A percentile compares a stretch with the other conserved stretches of the same genome.
phyloP scores from a whole-genome alignment of 1,140 invertebrate genomes.

The Ylistrum balloti region DNA sequence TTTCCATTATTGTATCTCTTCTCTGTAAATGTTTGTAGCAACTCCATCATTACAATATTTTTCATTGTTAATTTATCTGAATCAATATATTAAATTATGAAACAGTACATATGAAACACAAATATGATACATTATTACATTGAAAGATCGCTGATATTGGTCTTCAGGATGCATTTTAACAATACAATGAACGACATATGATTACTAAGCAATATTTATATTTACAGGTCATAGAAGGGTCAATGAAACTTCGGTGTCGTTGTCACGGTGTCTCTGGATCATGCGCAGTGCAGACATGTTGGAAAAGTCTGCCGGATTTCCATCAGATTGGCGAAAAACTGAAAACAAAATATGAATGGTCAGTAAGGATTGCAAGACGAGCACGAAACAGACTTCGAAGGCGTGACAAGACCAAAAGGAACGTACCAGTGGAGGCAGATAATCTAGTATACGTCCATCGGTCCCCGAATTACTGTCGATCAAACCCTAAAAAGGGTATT shows the following conservation, averaged over 20 bases:
- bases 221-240: constrained; percentile 80
- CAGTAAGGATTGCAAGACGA: constrained; percentile 87
- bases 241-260: constrained; percentile 86
- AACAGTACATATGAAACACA: no score
- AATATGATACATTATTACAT: no score
- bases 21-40: no score
- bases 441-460: constrained; percentile 86
- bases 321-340: constrained; percentile 90
- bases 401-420: constrained; percentile 69
- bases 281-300: constrained; percentile 97
- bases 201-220: constrained; percentile 4
- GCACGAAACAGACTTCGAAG: constrained; percentile 79
- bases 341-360: constrained; percentile 91
- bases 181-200: no score
- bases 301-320: constrained; percentile 94
- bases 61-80: no score
- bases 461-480: constrained; percentile 88
- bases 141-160: no score
- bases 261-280: constrained; percentile 98
- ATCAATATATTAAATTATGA: no score
- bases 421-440: constrained; percentile 84
- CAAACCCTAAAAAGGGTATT: constrained; percentile 85
- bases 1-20: no score
- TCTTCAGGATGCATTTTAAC: no score
- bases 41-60: no score